phyloP scores from a whole-genome alignment of 2,888 invertebrate species.

The Aporophyla nigra region DNA sequence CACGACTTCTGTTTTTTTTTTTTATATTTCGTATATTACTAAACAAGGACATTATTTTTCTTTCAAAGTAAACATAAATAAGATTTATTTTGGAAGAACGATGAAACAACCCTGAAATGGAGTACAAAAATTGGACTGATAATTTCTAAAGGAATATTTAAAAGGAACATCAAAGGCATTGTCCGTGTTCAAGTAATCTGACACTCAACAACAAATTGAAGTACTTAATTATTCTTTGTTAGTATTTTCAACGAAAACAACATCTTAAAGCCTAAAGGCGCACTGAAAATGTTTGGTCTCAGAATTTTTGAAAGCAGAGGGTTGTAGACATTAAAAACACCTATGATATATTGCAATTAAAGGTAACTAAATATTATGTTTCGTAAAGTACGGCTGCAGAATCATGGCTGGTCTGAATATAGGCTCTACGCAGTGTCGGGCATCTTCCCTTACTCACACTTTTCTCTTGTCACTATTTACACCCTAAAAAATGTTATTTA shows the following conservation, averaged over 20 bases:
- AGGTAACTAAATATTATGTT: not conserved
- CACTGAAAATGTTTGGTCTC: slow-evolving; percentile 1
- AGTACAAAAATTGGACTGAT: slow-evolving; percentile 5
- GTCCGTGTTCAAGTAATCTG: slow-evolving; percentile 37
- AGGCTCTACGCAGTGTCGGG: not conserved
- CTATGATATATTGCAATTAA: not conserved
- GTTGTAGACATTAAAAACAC: slow-evolving; percentile 6
- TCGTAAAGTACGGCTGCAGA: not conserved
- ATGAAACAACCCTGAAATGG: not conserved
- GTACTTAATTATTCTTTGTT: slow-evolving; percentile 38
- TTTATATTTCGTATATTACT: not conserved
- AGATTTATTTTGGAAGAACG: not conserved
- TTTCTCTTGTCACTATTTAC: not conserved
- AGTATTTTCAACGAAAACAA: slow-evolving; percentile 24
- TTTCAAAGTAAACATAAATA: slow-evolving; percentile 7
- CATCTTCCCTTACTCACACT: not conserved
- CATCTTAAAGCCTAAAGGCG: slow-evolving; percentile 11
- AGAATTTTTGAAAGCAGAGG: not conserved
- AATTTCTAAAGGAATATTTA: slow-evolving; percentile 29
- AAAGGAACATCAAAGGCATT: slow-evolving; percentile 42
- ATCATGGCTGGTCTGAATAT: not conserved
- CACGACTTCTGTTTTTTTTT: not conserved
- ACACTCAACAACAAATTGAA: slow-evolving; percentile 46
- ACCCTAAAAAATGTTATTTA: not conserved
- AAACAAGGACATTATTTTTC: not conserved